Evolutionary conservation across 2,797 vertebrate genomes (phyloP), one percentile per base, ranked within the genome.

Genomic region (Molossus alvarezi): DNA sequence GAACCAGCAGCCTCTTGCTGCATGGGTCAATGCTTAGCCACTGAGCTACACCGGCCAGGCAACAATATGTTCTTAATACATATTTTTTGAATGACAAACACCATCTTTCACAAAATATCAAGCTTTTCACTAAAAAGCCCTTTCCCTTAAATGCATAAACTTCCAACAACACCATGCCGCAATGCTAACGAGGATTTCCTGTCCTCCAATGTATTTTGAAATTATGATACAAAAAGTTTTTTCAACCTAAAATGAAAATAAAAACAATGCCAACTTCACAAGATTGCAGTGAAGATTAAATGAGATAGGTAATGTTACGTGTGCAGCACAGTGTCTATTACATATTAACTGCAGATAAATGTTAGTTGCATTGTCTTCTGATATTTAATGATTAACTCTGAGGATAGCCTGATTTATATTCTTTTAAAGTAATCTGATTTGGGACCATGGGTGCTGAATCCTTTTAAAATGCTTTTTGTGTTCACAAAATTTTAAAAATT

Each of bases 401-500:
- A 85, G 14, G 12, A 4, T 1, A 51, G 8, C 53, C 33, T 88
- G 25, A 64, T 41, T 62, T 95, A 71, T 94, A 55, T 55, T 95
- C 11, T 37, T 94, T 90, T 93, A 62, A 77, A 5, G 8, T 58
- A 60, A 64, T 60, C 27, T 87, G 29, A 81, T 77, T 84, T 71
- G 41, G 33, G 14, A 80, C 3, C 14, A 21, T 21, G n/a, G 23
- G 5, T 80, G 25, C 25, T 80, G n/a, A 4, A 55, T 84, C 10
- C 5, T 73, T 82, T 83, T 64, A 87, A 8, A 95, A 94, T 6
- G 37, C 1, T n/a, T 64, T 76, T 3, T 9, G 83, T 94, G 6
- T 80, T 51, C 45, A 92, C 48, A 27, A 92, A 84, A 33, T 92
- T 84, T 90, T 69, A 92, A 95, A 55, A 18, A 84, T 80, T 84